Percentiles rank a stretch among this genome's conserved stretches.
These are phyloP conservation scores for Rambutsinella grinnellia DNA, from an alignment of 2,888 invertebrate genomes.

Conservation along the genomic window DNA sequence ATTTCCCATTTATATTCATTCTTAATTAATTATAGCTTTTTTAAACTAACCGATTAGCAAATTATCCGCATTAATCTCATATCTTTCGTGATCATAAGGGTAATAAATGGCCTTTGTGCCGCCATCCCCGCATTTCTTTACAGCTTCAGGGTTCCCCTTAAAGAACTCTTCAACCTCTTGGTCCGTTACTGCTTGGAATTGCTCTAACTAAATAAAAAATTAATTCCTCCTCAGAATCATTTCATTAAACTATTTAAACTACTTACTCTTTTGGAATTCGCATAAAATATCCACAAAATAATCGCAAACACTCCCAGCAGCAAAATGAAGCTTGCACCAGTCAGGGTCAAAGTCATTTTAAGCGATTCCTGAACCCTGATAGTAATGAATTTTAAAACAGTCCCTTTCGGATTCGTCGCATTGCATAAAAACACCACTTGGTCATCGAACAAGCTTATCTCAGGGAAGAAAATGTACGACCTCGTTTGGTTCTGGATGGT, in stretches of 20 bases:
- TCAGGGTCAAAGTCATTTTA: constrained; percentile 22
- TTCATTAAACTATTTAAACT: constrained; percentile 14
- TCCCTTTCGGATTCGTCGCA: constrained; percentile 57
- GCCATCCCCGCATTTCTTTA: constrained; percentile 52
- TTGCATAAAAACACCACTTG: constrained; percentile 51
- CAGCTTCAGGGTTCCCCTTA: constrained; percentile 55
- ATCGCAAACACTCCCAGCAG: constrained; percentile 34
- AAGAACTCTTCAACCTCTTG: constrained; percentile 54
- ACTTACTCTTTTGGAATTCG: constrained; percentile 20
- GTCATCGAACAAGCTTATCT: constrained; percentile 42
- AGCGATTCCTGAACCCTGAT: constrained; percentile 40
- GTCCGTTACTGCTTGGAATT: constrained; percentile 40
- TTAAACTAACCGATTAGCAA: constrained; percentile 47
- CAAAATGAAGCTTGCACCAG: constrained; percentile 25
- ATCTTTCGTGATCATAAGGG: constrained; percentile 54
- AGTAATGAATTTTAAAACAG: constrained; percentile 42
- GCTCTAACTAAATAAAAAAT: constrained; percentile 29
- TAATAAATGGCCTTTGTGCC: constrained; percentile 52
- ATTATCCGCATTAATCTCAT: constrained; percentile 49
- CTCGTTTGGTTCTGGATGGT: constrained; percentile 38
- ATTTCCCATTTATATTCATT: neutral
- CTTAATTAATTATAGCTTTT: neutral
- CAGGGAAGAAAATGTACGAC: constrained; percentile 32
- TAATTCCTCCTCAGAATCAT: neutral
- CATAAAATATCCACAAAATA: constrained; percentile 43